Evolutionary conservation across 2,888 invertebrate species (phyloP), one percentile per base, ranked within the genome.

Genomic region (Netelia inedita): DNA sequence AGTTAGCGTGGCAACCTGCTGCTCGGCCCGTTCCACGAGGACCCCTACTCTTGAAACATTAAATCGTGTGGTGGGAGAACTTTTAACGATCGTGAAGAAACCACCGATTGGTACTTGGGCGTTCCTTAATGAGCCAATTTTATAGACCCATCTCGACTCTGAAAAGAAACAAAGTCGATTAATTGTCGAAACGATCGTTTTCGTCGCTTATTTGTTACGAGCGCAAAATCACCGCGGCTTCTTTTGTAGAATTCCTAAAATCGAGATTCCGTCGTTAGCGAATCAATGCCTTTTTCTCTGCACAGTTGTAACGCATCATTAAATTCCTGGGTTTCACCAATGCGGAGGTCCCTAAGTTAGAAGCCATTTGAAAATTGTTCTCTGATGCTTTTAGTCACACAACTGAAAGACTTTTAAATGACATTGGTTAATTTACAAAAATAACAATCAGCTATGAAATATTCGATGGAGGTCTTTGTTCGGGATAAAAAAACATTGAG

Each of bases 71-170:
- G 82, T 82, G 66, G 79, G 78, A 72, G 80, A 87, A 87, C 89
- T 86, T 88, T 88, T 88, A 91, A 90, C 87, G 88, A 89, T 85
- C 88, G 59, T 73, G 66, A 35, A 35, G 35, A 35, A 6, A 35
- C 81, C 79, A 83, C 76, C 85, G 87, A 91, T 91, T 85, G 88
- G 89, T 87, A 85, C 88, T 83, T 87, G 86, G 88, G 87, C 88
- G 87, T 88, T 88, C 88, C 88, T 87, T 91, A 91, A 91, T 89
- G 90, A 92, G 88, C 85, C 85, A 84, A 89, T 91, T 91, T 90
- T 88, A 89, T 90, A 87, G 88, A 88, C 83, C 61, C 83, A 85
- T 82, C 85, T 89, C 87, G 88, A 88, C 83, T 84, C 87, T 86
- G 43, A 75, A 88, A 87, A 89, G 80, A 87, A 89, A 82, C 85